Conservation (phyloP, 1,140 invertebrate species). For the Ridgeia piscesae region DNA sequence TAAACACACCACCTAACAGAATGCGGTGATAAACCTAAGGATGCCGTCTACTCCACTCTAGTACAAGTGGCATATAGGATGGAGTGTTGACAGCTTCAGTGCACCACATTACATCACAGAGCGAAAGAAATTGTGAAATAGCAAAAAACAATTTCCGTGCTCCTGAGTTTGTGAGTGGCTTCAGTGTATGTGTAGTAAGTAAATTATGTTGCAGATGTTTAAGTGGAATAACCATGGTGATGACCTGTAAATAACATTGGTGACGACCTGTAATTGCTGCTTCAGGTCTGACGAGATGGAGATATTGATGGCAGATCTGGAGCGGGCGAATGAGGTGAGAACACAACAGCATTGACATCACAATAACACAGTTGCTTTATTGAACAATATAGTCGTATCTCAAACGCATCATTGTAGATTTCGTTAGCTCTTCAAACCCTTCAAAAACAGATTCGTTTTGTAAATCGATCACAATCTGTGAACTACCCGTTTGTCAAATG, state of each 20-base stretch:
- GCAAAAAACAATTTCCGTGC: no score
- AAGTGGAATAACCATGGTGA: not conserved
- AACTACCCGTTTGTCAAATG: no score
- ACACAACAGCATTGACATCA: not conserved
- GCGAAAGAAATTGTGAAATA: no score
- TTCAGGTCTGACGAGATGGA: constrained; percentile 60
- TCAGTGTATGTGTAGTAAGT: not conserved
- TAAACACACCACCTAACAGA: no score
- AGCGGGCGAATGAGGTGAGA: constrained; percentile 58
- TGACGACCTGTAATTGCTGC: not conserved
- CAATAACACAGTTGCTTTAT: not conserved
- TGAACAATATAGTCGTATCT: not conserved
- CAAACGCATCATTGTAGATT: not conserved
- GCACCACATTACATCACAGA: no score
- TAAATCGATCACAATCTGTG: no score
- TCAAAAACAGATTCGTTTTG: no score
- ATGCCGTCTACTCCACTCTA: no score
- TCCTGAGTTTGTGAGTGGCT: not conserved
- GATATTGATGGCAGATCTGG: constrained; percentile 58
- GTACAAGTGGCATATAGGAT: no score
- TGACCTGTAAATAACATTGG: not conserved
- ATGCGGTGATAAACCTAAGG: no score
- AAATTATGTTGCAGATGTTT: not conserved
- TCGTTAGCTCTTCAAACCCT: no score
- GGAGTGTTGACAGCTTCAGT: no score